A percentile compares a stretch with the other conserved stretches of the same genome.
phyloP scores from a whole-genome alignment of 2,888 invertebrate species.

The Thalpophila matura region DNA sequence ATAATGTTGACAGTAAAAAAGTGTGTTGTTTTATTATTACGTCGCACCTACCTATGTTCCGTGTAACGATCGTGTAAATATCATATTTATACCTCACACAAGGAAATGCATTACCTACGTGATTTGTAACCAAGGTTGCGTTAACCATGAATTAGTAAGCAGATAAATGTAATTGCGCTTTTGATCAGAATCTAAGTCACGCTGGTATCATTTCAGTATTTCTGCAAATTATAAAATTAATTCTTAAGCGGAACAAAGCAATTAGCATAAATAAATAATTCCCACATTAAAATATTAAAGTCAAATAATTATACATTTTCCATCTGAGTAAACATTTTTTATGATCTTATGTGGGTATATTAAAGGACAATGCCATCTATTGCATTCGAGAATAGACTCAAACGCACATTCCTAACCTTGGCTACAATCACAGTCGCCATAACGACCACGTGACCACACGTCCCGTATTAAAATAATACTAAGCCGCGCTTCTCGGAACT shows the following conservation, averaged over 20 bases:
- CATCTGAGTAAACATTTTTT: constrained; percentile 3
- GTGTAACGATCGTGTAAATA: constrained; percentile 31
- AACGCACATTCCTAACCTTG: constrained; percentile 53
- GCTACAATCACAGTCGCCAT: constrained; percentile 57
- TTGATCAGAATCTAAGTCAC: constrained; percentile 48
- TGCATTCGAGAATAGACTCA: constrained; percentile 34
- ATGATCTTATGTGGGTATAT: neutral
- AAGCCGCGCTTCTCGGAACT: constrained; percentile 78
- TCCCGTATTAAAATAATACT: constrained; percentile 76
- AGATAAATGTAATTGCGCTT: constrained; percentile 56
- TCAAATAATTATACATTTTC: neutral
- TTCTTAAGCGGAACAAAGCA: constrained; percentile 14
- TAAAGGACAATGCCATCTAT: constrained; percentile 28
- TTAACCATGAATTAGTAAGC: constrained; percentile 49
- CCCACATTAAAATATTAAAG: constrained; percentile 11
- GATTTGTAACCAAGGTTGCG: constrained; percentile 50
- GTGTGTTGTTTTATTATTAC: constrained; percentile 33
- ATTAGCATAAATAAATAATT: constrained; percentile 28
- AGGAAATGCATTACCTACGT: constrained; percentile 57
- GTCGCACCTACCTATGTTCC: constrained; percentile 18
- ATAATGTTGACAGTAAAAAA: constrained; percentile 1
- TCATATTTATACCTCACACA: constrained; percentile 38
- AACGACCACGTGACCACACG: constrained; percentile 64
- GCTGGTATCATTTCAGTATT: constrained; percentile 34
- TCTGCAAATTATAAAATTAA: constrained; percentile 30